Base-by-base conservation (phyloP, 2,113 vertebrate species). In the Salminus brasiliensis region DNA sequence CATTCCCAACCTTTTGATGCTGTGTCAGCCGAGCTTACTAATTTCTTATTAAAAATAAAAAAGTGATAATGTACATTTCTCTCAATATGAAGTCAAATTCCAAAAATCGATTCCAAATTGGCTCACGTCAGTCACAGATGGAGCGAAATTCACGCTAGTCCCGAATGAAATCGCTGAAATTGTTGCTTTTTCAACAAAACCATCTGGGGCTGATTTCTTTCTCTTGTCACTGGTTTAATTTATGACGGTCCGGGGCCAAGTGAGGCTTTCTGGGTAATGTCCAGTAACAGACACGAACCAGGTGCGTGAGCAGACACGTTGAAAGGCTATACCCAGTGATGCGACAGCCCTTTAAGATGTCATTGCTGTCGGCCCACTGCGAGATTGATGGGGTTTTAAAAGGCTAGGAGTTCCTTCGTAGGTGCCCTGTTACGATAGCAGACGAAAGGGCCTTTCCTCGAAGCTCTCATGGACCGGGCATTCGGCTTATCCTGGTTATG, bases 131-230 rank as follows among this genome's bases (percentile, higher is more conserved):
- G 47, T 69, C 49, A 77, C 65, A 39, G 65, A 77, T 45, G 25
- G 25, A 69, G 52, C 15, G 55, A 47, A 41, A 36, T 45, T 11
- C 75, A 59, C 80, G 13, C 6, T 43, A 67, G 45, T 62, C 36
- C 67, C 66, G 36, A 65, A 79, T 69, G 77, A 79, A 72, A 72
- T 63, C 8, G 30, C 21, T 49, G 52, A 32, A 60, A 45, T 55
- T 23, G 25, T 9, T 55, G 39, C 43, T 39, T 77, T 78, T 79
- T 72, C 47, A 72, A 55, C 34, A 23, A 55, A 74, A 21, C 78
- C 87, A 83, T 85, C 85, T 88, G 83, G 76, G 29, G 72, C 74
- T 72, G 66, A 79, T 82, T 85, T 81, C 21, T 32, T 83, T 85
- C 67, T 80, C 72, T 74, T 72, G 74, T 85, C 82, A 79, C 66